Evolutionary conservation across 2,113 vertebrate genomes (phyloP).

Genomic region (Nanger granti): DNA sequence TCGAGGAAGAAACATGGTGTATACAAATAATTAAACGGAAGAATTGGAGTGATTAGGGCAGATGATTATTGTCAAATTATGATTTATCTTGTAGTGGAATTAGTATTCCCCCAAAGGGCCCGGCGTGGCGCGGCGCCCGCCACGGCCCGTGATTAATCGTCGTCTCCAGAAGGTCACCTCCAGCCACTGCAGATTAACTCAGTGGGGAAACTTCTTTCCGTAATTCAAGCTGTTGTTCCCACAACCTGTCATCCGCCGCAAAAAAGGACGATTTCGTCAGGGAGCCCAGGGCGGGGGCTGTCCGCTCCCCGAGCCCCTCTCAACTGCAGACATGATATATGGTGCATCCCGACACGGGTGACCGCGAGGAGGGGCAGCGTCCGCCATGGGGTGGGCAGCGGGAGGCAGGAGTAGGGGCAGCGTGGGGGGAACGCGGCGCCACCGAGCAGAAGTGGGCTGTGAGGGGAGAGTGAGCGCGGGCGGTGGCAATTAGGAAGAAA

Average conservation of each 20-base stretch:
- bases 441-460: conserved; percentile 62
- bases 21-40: conserved; percentile 84
- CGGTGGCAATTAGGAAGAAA: conserved; percentile 73
- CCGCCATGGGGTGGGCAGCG: conserved; percentile 36
- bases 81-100: conserved; percentile 85
- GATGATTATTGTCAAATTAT: conserved; percentile 87
- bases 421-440: not conserved
- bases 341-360: conserved; percentile 76
- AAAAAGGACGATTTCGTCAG: conserved; percentile 79
- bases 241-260: conserved; percentile 81
- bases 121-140: conserved; percentile 77
- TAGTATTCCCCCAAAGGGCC: conserved; percentile 80
- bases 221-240: conserved; percentile 87
- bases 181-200: conserved; percentile 86
- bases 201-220: conserved; percentile 86
- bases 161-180: conserved; percentile 85
- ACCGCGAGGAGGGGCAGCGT: conserved; percentile 57
- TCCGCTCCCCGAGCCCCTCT: conserved; percentile 42
- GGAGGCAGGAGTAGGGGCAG: conserved; percentile 40
- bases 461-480: conserved; percentile 46
- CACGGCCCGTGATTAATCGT: conserved; percentile 83
- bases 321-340: conserved; percentile 75
- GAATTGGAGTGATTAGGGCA: conserved; percentile 83
- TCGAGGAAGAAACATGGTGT: conserved; percentile 72
- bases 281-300: conserved; percentile 73